Base-by-base conservation (phyloP, 2,797 vertebrate species). In the Nannoperca obscura region DNA sequence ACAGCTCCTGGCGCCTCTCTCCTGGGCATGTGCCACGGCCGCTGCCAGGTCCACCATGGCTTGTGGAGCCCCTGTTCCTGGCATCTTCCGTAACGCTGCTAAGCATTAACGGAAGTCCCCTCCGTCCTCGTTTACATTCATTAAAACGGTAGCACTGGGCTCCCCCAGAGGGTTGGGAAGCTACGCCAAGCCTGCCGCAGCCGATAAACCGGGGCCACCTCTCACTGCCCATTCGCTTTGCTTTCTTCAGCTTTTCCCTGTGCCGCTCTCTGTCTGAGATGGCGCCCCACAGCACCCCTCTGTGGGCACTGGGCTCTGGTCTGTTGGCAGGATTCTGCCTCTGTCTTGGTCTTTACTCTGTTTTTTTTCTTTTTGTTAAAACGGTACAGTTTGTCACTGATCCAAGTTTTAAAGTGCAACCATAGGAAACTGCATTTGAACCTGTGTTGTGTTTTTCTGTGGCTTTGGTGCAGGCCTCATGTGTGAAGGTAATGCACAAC, bases 61-160 rank as follows among this genome's bases (percentile, higher is more conserved):
- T 89, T 76, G 85, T 62, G 89, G 86, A 92, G 88, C 88, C 88
- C 89, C 84, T 86, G 64, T 89, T 91, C 83, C 89, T 94, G 93
- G 91, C 93, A 92, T 88, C 89, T 90, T 88, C 70, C 61, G 52
- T 74, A 84, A 77, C 74, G 22, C 82, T 47, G 79, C 83, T 89
- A 84, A 89, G 86, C 90, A 83, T 86, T 83, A 86, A 86, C 83
- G 81, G 81, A 91, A 91, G 89, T 88, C 88, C 89, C 87, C 80
- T 88, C 89, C 85, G 87, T 93, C 89, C 92, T 91, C 86, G 87
- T 95, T 95, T 94, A 93, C 94, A 95, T 94, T 94, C 92, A 94
- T 95, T 95, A 94, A 82, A 93, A 92, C 79, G 69, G 89, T 87
- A 86, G 90, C 77, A 82, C 84, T 84, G 88, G 87, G 80, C 78